Conservation (phyloP, 2,888 invertebrate genomes). For the Xanthorhoe spadicearia region DNA sequence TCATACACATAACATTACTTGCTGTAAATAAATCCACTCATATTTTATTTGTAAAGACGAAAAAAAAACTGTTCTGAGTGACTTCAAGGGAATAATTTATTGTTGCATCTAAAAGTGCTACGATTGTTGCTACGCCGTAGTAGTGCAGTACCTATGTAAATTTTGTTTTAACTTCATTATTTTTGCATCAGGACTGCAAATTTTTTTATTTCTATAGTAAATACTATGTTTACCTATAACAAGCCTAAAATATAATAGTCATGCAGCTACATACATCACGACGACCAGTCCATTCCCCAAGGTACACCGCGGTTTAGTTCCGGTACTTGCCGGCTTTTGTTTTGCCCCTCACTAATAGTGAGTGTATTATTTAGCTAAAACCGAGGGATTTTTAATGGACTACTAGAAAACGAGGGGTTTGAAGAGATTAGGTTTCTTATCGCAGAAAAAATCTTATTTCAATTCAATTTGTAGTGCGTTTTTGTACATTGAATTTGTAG, state of each 20-base stretch:
- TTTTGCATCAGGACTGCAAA: not conserved
- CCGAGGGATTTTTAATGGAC: conserved; percentile 79
- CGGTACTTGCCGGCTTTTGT: conserved; percentile 76
- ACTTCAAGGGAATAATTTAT: too few species aligned
- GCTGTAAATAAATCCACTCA: too few species aligned
- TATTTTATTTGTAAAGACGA: too few species aligned
- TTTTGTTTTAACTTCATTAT: too few species aligned
- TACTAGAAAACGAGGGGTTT: conserved; percentile 69
- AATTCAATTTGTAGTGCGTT: conserved; percentile 49
- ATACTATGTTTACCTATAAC: not conserved
- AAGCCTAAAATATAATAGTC: not conserved
- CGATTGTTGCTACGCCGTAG: not conserved
- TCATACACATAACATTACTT: too few species aligned
- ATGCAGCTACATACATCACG: conserved; percentile 31
- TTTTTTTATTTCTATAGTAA: conserved; percentile 11
- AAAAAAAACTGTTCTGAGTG: too few species aligned
- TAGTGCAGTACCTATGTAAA: not conserved
- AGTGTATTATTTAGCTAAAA: conserved; percentile 81
- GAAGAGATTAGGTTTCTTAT: conserved; percentile 82
- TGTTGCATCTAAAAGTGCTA: not conserved
- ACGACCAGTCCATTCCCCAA: conserved; percentile 64
- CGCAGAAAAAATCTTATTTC: conserved; percentile 66
- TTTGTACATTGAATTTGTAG: conserved; percentile 23
- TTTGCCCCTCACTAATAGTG: conserved; percentile 72
- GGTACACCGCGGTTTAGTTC: conserved; percentile 78